Evolutionary conservation across 2,797 vertebrate species (phyloP).

Genomic region (Crocodylus rhombifer): DNA sequence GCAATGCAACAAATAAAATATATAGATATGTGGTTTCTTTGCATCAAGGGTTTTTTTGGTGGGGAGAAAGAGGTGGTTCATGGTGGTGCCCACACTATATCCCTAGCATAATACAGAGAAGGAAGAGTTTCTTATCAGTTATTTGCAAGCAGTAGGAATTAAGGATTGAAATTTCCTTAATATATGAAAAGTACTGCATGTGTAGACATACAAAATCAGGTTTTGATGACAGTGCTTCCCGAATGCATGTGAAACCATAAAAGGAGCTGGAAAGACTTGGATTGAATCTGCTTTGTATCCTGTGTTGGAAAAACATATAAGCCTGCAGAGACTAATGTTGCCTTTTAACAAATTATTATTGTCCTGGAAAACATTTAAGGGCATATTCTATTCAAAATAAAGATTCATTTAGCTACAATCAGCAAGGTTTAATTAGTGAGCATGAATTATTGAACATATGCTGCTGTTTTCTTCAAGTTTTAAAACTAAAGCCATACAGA

Average conservation of each 20-base stretch:
- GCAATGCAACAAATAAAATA: not conserved
- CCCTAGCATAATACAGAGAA: not conserved
- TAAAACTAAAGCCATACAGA: constrained; percentile 23
- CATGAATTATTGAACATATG: constrained; percentile 68
- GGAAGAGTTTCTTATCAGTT: not conserved
- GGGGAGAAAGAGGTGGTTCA: not conserved
- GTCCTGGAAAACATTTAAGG: constrained; percentile 52
- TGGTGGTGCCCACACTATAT: not conserved
- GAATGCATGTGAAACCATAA: constrained; percentile 17
- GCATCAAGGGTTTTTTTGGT: not conserved
- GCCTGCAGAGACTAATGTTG: not conserved
- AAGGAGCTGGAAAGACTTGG: not conserved
- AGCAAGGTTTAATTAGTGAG: constrained; percentile 74
- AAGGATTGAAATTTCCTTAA: not conserved
- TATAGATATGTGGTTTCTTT: not conserved
- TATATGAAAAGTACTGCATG: not conserved
- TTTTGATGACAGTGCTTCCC: not conserved
- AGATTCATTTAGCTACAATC: constrained; percentile 65
- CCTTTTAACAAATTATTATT: constrained; percentile 52
- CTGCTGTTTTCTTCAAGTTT: constrained; percentile 39
- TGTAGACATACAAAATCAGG: not conserved
- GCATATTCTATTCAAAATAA: constrained; percentile 55
- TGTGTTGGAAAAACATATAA: not conserved
- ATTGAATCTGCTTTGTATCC: not conserved
- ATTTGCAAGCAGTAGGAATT: not conserved